phyloP scores from a whole-genome alignment of 2,888 invertebrate species.

The Dolichomitus sp. region DNA sequence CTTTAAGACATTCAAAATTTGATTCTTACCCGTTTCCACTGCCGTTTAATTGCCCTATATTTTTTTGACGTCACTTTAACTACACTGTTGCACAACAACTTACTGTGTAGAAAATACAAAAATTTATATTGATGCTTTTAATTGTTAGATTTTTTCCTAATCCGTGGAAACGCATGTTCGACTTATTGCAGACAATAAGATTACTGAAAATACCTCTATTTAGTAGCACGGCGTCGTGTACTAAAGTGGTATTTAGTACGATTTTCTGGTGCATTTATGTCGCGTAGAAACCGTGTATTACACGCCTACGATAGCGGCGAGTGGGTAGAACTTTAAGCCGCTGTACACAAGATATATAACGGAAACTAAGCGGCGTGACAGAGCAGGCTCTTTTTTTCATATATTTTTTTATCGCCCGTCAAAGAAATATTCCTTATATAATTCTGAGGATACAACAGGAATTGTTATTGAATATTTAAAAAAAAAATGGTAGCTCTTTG shows the following conservation, averaged over 20 bases:
- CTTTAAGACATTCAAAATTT: no score
- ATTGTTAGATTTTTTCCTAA: background rate
- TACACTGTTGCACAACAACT: background rate
- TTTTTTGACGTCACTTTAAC: background rate
- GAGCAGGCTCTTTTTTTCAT: slow-evolving; percentile 15
- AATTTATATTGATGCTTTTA: no score
- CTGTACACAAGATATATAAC: background rate
- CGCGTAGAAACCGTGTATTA: slow-evolving; percentile 14
- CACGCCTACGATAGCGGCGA: slow-evolving; percentile 25
- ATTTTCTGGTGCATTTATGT: slow-evolving; percentile 6
- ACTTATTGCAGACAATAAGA: background rate
- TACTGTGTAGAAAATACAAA: no score
- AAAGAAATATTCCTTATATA: slow-evolving; percentile 1
- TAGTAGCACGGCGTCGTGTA: background rate
- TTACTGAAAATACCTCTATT: background rate
- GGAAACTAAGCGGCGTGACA: slow-evolving; percentile 32
- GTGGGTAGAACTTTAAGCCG: slow-evolving; percentile 27
- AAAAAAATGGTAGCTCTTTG: slow-evolving; percentile 9
- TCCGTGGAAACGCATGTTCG: background rate
- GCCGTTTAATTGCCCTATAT: background rate
- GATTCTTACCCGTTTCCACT: background rate
- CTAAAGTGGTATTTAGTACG: background rate
- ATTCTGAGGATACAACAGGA: background rate
- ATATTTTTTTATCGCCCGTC: slow-evolving; percentile 10
- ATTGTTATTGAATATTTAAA: background rate